These are phyloP conservation scores for Trichopoda pennipes DNA, from an alignment of 2,888 invertebrate genomes.

Conservation along the genomic window DNA sequence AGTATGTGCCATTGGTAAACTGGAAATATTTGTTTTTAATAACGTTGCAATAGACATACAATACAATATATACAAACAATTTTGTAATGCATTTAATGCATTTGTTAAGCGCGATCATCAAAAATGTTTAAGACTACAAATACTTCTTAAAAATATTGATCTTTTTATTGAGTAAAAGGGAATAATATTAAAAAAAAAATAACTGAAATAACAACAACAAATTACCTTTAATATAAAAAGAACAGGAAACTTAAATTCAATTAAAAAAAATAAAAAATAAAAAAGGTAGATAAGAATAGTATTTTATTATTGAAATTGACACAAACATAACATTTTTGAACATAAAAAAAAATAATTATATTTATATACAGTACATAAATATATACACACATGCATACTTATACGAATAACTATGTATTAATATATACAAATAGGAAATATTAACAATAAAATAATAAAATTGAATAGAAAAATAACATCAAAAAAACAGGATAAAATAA, in stretches of 20 bases:
- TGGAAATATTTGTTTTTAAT: slow-evolving; percentile 32
- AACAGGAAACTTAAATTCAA: slow-evolving; percentile 65
- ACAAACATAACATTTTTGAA: slow-evolving; percentile 64
- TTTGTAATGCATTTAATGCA: slow-evolving; percentile 62
- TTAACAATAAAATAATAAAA: slow-evolving; percentile 45
- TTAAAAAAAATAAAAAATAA: slow-evolving; percentile 44
- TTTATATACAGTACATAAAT: slow-evolving; percentile 62
- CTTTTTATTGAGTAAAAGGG: slow-evolving; percentile 25
- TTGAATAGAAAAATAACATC: slow-evolving; percentile 8
- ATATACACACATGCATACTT: slow-evolving; percentile 45
- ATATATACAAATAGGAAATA: slow-evolving; percentile 43
- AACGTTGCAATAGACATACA: slow-evolving; percentile 62
- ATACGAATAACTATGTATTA: slow-evolving; percentile 48
- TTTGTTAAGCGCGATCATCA: background rate
- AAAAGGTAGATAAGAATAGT: slow-evolving; percentile 28
- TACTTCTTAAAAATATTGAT: slow-evolving; percentile 15
- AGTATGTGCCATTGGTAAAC: slow-evolving; percentile 33
- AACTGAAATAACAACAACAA: slow-evolving; percentile 62
- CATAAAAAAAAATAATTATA: slow-evolving; percentile 56
- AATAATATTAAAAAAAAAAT: slow-evolving; percentile 52
- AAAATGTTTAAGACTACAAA: slow-evolving; percentile 1
- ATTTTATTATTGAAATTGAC: slow-evolving; percentile 59
- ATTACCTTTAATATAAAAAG: slow-evolving; percentile 57
- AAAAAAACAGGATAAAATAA: slow-evolving; percentile 17
- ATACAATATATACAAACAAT: slow-evolving; percentile 65